Percentiles rank a stretch among this genome's conserved stretches.
Conservation (phyloP, 2,888 invertebrate species). For the Calameuta filiformis region DNA sequence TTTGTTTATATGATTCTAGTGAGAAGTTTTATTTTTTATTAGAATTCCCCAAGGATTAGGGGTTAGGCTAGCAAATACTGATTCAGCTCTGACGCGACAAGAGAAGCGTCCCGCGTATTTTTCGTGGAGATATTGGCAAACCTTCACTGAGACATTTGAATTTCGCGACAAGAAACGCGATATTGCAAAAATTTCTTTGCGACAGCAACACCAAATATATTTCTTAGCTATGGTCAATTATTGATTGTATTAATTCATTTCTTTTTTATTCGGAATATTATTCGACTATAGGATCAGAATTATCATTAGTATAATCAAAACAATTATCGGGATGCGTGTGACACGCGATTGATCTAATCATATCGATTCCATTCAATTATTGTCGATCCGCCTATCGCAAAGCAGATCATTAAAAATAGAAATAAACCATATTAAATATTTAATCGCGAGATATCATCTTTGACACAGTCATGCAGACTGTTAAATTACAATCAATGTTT, state of each 20-base stretch:
- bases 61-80: slow-evolving; percentile 28
- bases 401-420: neutral
- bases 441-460: neutral
- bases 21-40: slow-evolving; percentile 43
- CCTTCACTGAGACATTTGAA: slow-evolving; percentile 64
- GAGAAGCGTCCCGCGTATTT: slow-evolving; percentile 20
- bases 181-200: neutral
- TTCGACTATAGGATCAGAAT: slow-evolving; percentile 51
- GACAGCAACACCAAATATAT: neutral
- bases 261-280: neutral
- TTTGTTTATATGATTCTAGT: slow-evolving; percentile 17
- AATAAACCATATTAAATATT: neutral
- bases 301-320: slow-evolving; percentile 27
- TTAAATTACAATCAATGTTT: neutral
- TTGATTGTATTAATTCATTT: neutral
- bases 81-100: slow-evolving; percentile 13
- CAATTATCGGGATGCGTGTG: slow-evolving; percentile 18
- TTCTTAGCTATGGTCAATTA: neutral
- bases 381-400: neutral
- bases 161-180: neutral
- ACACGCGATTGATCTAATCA: neutral
- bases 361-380: neutral
- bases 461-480: neutral
- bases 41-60: slow-evolving; percentile 24
- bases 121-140: slow-evolving; percentile 67